These are phyloP conservation scores for Corynorhinus townsendii DNA, from an alignment of 2,113 vertebrate genomes.

Conservation along the genomic window DNA sequence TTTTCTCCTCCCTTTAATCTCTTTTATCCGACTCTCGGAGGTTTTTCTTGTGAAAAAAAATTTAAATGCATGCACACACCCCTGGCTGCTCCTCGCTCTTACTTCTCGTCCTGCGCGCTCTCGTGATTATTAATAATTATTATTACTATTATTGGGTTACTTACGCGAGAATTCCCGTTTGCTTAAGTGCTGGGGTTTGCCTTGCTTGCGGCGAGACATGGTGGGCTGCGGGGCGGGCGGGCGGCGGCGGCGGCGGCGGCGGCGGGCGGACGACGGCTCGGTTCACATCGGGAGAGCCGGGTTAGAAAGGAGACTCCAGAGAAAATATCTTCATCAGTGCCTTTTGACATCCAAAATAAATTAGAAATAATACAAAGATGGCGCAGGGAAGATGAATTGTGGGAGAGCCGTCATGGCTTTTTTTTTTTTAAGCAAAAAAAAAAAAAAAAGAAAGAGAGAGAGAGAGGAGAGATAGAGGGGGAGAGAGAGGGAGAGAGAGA, in stretches of 20 bases:
- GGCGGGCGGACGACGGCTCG: constrained; percentile 93
- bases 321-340: constrained; percentile 99
- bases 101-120: constrained; percentile 62
- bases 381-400: constrained; percentile 99
- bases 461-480: constrained; percentile 43
- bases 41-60: constrained; percentile 50
- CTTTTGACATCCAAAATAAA: constrained; percentile 99
- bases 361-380: constrained; percentile 99
- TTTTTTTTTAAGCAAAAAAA: constrained; percentile 80
- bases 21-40: constrained; percentile 57
- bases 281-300: constrained; percentile 92
- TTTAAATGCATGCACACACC: constrained; percentile 68
- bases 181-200: constrained; percentile 99
- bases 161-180: constrained; percentile 99
- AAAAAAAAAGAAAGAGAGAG: background rate
- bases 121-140: constrained; percentile 77
- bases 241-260: constrained; percentile 87
- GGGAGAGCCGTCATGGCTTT: constrained; percentile 99
- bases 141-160: constrained; percentile 86
- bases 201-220: constrained; percentile 99
- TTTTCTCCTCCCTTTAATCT: constrained; percentile 13
- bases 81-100: constrained; percentile 56
- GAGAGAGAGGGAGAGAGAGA: constrained; percentile 64
- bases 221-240: constrained; percentile 87
- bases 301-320: constrained; percentile 97